Evolutionary conservation across 2,888 invertebrate species (phyloP).

Genomic region (Epirrita christyi): DNA sequence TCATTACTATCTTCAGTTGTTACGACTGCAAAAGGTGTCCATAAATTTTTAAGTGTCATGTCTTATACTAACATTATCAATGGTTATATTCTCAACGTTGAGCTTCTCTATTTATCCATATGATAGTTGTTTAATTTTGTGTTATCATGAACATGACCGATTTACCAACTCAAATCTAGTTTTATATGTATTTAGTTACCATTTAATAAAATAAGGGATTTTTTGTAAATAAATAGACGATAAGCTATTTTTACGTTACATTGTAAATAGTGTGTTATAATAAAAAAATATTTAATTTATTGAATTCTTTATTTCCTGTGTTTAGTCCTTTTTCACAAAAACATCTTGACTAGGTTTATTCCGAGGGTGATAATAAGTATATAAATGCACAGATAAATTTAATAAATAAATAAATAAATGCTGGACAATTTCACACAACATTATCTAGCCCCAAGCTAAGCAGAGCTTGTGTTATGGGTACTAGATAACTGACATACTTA

Average conservation of each 20-base stretch:
- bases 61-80: too few relatives aligned
- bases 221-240: conserved; percentile 25
- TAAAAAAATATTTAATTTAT: conserved; percentile 51
- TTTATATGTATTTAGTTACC: conserved; percentile 9
- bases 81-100: not conserved
- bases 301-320: conserved; percentile 16
- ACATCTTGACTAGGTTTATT: not conserved
- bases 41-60: too few relatives aligned
- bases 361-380: too few relatives aligned
- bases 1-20: not conserved
- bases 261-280: conserved; percentile 41
- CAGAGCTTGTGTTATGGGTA: too few relatives aligned
- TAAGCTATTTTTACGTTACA: conserved; percentile 27
- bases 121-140: not conserved
- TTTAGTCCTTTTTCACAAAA: too few relatives aligned
- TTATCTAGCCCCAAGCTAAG: too few relatives aligned
- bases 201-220: conserved; percentile 7
- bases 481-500: too few relatives aligned
- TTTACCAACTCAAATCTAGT: not conserved
- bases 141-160: not conserved
- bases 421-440: too few relatives aligned
- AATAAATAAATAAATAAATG: too few relatives aligned
- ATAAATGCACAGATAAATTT: too few relatives aligned
- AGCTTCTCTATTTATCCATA: too few relatives aligned
- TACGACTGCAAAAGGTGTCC: not conserved